These are phyloP conservation scores for Corynorhinus townsendii DNA, from an alignment of 2,113 vertebrate species.

Conservation along the genomic window DNA sequence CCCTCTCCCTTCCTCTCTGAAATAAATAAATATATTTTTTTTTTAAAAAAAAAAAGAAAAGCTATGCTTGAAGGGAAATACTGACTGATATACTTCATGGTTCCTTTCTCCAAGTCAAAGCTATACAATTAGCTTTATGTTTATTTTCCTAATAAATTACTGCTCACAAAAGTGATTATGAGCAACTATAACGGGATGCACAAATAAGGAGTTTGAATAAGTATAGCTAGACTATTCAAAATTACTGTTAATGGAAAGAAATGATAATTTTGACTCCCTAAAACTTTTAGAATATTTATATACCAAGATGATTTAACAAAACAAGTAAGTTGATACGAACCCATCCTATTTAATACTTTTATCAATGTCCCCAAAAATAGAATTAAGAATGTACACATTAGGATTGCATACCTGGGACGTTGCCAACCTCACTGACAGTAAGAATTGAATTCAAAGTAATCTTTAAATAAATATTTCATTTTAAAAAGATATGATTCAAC, in stretches of 20 bases:
- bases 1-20: no score
- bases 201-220: neutral
- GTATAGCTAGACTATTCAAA: neutral
- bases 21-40: no score
- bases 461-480: neutral
- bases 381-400: neutral
- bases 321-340: neutral
- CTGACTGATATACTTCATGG: neutral
- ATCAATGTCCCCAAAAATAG: neutral
- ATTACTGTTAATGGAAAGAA: neutral
- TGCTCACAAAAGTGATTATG: neutral
- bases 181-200: neutral
- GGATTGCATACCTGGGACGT: rapidly evolving
- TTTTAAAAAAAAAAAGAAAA: neutral
- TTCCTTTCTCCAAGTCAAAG: neutral
- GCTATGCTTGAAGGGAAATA: neutral
- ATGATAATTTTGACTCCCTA: neutral
- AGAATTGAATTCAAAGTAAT: neutral
- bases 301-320: neutral
- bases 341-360: neutral
- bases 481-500: neutral
- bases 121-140: neutral
- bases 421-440: neutral
- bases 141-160: neutral
- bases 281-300: neutral